Base-by-base conservation (phyloP, 2,113 vertebrate genomes). In the Zapus hudsonius region DNA sequence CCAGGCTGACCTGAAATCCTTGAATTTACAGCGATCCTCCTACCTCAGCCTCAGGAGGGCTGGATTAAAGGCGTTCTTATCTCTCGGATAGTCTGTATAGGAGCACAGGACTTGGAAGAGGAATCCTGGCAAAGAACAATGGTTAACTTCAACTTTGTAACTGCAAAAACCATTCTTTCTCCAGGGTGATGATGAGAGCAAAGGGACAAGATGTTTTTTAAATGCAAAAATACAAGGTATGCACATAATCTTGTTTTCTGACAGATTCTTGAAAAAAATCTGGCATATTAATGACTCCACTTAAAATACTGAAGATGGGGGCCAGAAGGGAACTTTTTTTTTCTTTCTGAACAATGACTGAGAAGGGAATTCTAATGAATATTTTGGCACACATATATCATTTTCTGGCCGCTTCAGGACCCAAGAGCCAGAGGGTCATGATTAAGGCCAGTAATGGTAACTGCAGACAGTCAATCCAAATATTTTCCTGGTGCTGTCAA, bases 381-480 rank as follows among this genome's bases (percentile, higher is more conserved):
- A 97, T 93, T 98, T 98, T 98, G 98, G 97, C 97, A 97, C 91
- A 95, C 95, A 61, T 38, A 90, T 95, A 95, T 95, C 55, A 97
- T 96, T 97, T 98, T 97, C 96, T 98, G 98, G 97, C 97, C 97
- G 94, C 96, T 97, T 97, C 96, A 96, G 94, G 96, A 97, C 97
- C 97, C 97, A 96, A 97, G 97, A 98, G 97, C 98, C 94, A 97
- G 96, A 87, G 97, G 97, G 95, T 98, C 97, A 96, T 98, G 98
- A 98, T 97, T 97, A 98, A 97, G 98, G 96, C 97, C 97, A 98
- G 97, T 98, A 97, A 98, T 97, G 97, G 97, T 96, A 98, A 98
- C 96, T 97, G 96, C 97, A 98, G 97, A 98, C 97, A 97, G 96
- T 94, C 96, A 92, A 83, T 96, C 95, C 97, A 98, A 98, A 98